Percentiles rank a stretch among this genome's conserved stretches.
Evolutionary conservation across 2,888 invertebrate species (phyloP).

Genomic region (Hoplodrina ambigua): DNA sequence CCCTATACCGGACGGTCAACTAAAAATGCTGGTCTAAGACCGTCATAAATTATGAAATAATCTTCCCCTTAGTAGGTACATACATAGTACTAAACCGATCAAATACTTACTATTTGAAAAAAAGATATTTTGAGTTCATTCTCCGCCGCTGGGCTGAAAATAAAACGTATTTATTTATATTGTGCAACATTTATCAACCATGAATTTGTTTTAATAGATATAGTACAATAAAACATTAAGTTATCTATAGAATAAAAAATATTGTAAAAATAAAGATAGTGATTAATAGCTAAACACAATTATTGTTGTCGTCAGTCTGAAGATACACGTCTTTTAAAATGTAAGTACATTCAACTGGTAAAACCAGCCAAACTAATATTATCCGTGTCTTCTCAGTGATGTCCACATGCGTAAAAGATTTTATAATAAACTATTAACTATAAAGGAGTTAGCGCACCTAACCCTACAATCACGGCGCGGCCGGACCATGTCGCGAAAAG

Average conservation of each 20-base stretch:
- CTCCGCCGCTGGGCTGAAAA: constrained; percentile 47
- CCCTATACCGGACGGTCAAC: background rate
- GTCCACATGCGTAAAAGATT: too few species aligned
- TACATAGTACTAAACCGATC: background rate
- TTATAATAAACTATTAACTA: too few species aligned
- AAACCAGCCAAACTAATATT: too few species aligned
- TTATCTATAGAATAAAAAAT: background rate
- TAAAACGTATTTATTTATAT: constrained; percentile 10
- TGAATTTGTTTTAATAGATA: background rate
- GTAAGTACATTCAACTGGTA: too few species aligned
- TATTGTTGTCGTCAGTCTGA: background rate
- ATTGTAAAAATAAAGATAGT: background rate
- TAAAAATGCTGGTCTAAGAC: too few species aligned
- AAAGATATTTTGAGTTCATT: constrained; percentile 50
- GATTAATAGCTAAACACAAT: background rate
- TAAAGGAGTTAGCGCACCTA: too few species aligned
- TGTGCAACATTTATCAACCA: constrained; percentile 2
- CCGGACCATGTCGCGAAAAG: background rate
- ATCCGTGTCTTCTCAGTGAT: too few species aligned
- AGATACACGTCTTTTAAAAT: background rate
- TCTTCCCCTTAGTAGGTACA: too few species aligned
- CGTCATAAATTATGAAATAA: too few species aligned
- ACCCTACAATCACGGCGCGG: too few species aligned
- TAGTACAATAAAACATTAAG: background rate
- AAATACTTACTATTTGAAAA: constrained; percentile 63